phyloP scores from a whole-genome alignment of 1,140 invertebrate genomes.

The Hyphantria cunea region DNA sequence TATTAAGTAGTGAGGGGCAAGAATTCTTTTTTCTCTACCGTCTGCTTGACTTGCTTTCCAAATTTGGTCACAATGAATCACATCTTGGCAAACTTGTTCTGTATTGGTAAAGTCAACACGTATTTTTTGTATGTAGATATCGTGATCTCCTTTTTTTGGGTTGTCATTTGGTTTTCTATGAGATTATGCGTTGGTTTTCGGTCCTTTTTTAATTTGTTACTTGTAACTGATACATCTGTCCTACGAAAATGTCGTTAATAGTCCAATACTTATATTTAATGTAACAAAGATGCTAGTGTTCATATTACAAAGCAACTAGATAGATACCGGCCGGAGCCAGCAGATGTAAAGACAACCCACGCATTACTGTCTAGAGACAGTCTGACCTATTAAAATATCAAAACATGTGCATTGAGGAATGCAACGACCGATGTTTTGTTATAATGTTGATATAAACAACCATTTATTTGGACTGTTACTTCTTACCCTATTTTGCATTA shows the following conservation, averaged over 20 bases:
- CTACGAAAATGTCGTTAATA: not conserved
- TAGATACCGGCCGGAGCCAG: slow-evolving; percentile 8
- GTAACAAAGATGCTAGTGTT: slow-evolving; percentile 10
- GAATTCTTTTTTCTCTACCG: slow-evolving; percentile 44
- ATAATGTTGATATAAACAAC: slow-evolving; percentile 5
- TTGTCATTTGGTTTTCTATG: slow-evolving; percentile 9
- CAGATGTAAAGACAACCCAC: slow-evolving; percentile 12
- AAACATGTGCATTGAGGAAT: slow-evolving; percentile 19
- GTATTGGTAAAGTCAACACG: slow-evolving; percentile 13
- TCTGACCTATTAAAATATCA: slow-evolving; percentile 20
- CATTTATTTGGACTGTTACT: too few species aligned
- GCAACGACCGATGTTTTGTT: slow-evolving; percentile 5
- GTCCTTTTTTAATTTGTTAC: slow-evolving; percentile 3
- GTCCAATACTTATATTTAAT: slow-evolving; percentile 1
- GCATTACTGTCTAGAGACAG: slow-evolving; percentile 9
- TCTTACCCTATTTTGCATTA: too few species aligned
- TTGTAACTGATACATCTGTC: slow-evolving; percentile 10
- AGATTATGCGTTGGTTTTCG: slow-evolving; percentile 2
- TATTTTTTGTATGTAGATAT: not conserved
- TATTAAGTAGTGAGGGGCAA: slow-evolving; percentile 31
- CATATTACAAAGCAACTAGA: slow-evolving; percentile 2
- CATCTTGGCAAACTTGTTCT: slow-evolving; percentile 41
- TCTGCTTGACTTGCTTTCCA: slow-evolving; percentile 39
- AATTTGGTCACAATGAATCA: slow-evolving; percentile 53
- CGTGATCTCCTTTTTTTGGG: slow-evolving; percentile 11